Evolutionary conservation across 2,797 vertebrate species (phyloP).

Genomic region (Acanthurus tractus): DNA sequence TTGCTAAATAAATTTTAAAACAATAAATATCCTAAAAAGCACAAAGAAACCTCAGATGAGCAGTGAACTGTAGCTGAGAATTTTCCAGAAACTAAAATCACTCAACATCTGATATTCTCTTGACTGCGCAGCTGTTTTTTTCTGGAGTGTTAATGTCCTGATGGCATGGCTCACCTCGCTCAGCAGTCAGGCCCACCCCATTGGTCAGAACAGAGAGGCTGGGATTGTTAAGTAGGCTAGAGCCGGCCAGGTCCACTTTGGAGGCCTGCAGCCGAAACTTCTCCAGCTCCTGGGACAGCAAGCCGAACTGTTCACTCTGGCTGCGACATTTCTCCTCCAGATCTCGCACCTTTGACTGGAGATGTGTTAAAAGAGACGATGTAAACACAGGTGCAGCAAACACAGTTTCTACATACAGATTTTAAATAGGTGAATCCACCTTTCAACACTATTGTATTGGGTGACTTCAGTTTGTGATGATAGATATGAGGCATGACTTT

Average conservation of each 20-base stretch:
- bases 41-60: neutral
- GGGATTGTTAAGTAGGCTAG: constrained; percentile 84
- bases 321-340: constrained; percentile 96
- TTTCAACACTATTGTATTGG: neutral
- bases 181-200: constrained; percentile 81
- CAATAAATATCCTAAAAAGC: neutral
- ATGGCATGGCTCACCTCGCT: constrained; percentile 81
- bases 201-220: constrained; percentile 85
- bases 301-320: constrained; percentile 94
- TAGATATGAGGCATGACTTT: neutral
- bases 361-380: neutral
- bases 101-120: neutral
- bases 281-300: constrained; percentile 93
- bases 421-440: constrained; percentile 17
- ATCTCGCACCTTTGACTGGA: constrained; percentile 94
- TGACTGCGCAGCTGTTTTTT: neutral
- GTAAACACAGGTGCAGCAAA: neutral
- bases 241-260: constrained; percentile 88
- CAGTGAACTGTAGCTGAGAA: neutral
- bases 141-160: neutral
- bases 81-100: neutral
- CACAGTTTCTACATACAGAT: neutral
- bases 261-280: constrained; percentile 94
- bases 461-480: neutral
- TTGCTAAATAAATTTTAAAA: neutral